Conservation (phyloP, 1,140 invertebrate species). For the Philopotamus ludificatus region DNA sequence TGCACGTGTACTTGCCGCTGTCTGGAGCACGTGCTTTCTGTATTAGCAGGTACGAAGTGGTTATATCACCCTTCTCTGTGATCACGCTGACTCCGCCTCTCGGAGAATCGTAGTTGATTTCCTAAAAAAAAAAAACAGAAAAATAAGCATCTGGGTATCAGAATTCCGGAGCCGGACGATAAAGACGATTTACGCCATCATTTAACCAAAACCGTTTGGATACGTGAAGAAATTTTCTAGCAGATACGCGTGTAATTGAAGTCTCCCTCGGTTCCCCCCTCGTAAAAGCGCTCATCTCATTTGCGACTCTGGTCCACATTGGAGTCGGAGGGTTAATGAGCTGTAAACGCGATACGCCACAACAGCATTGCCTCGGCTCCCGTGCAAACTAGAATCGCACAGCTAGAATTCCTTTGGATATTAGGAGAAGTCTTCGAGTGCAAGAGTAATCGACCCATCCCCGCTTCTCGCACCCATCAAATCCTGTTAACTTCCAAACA, state of each 20-base stretch:
- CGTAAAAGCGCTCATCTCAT: not conserved
- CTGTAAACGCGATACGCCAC: slow-evolving; percentile 26
- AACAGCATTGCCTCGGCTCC: slow-evolving; percentile 8
- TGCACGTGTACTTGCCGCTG: slow-evolving; percentile 71
- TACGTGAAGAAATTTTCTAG: too few relatives aligned
- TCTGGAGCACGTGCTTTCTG: slow-evolving; percentile 65
- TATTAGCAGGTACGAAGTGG: slow-evolving; percentile 69
- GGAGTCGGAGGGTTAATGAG: slow-evolving; percentile 25
- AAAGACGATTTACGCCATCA: too few relatives aligned
- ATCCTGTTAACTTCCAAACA: not conserved
- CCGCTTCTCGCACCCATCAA: not conserved
- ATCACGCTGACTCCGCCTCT: slow-evolving; percentile 71
- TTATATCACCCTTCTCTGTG: slow-evolving; percentile 72
- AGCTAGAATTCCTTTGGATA: not conserved
- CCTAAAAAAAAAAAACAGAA: slow-evolving; percentile 55
- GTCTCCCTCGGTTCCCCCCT: too few relatives aligned
- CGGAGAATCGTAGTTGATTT: slow-evolving; percentile 74
- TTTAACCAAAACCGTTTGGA: too few relatives aligned
- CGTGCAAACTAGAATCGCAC: not conserved
- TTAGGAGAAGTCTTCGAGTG: not conserved
- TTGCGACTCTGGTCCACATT: not conserved
- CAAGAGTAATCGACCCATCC: not conserved
- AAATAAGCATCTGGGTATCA: too few relatives aligned
- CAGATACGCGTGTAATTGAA: too few relatives aligned
- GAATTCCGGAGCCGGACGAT: too few relatives aligned